phyloP scores from a whole-genome alignment of 2,113 vertebrate genomes.

The Menura novaehollandiae region DNA sequence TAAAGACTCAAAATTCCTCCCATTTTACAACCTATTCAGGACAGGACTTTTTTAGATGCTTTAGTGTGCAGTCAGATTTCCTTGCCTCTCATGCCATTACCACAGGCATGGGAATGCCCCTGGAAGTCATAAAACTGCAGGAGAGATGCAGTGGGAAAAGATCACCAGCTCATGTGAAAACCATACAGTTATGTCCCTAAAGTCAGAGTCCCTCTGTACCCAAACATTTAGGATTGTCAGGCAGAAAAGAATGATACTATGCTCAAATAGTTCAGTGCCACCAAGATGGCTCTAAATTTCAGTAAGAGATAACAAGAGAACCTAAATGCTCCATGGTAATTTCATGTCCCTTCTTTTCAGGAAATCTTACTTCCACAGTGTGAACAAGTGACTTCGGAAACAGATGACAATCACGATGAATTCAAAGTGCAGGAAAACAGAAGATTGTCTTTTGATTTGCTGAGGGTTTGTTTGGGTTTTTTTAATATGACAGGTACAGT shows the following conservation, averaged over 20 bases:
- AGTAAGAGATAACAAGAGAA: background rate
- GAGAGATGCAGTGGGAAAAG: background rate
- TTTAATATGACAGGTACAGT: background rate
- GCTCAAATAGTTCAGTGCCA: background rate
- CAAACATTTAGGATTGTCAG: background rate
- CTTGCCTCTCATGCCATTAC: background rate
- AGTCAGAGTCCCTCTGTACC: background rate
- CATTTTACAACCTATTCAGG: background rate
- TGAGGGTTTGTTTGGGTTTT: background rate
- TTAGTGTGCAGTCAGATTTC: background rate
- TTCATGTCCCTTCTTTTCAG: background rate
- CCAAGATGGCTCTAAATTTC: background rate
- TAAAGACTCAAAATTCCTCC: background rate
- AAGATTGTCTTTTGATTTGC: background rate
- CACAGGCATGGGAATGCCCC: background rate
- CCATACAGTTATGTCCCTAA: fast-evolving
- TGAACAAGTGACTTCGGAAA: background rate
- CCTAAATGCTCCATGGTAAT: background rate
- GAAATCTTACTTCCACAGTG: background rate
- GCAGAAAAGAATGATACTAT: background rate
- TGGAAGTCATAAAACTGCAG: background rate
- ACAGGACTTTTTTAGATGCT: background rate
- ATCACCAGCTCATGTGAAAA: background rate
- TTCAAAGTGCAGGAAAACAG: background rate
- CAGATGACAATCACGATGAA: background rate